A percentile compares a stretch with the other conserved stretches of the same genome.
phyloP scores from a whole-genome alignment of 1,140 invertebrate genomes.

The Drosophila busckii region DNA sequence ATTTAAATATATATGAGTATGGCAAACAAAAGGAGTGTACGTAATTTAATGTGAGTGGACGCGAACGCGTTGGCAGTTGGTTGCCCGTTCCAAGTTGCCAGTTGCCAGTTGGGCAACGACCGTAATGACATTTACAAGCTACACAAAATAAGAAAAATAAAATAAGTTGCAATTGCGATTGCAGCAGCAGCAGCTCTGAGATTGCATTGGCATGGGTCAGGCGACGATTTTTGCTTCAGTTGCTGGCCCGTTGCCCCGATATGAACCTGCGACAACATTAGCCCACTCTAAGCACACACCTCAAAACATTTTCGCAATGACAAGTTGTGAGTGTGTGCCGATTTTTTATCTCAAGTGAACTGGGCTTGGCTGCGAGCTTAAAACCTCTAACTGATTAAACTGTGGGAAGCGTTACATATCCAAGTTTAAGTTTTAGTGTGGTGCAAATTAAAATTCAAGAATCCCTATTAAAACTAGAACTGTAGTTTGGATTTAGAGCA shows the following conservation, averaged over 20 bases:
- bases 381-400: constrained; percentile 6
- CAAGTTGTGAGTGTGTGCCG: constrained; percentile 42
- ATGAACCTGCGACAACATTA: neutral
- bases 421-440: no score
- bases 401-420: no score
- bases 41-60: constrained; percentile 65
- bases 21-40: constrained; percentile 68
- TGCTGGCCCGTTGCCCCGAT: neutral
- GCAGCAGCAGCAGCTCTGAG: constrained; percentile 26
- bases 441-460: no score
- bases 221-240: constrained; percentile 9
- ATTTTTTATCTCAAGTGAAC: constrained; percentile 22
- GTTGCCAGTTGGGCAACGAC: constrained; percentile 21
- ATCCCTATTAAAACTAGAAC: no score
- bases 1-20: constrained; percentile 59
- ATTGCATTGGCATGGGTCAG: constrained; percentile 34
- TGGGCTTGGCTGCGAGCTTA: constrained; percentile 8
- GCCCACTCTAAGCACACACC: constrained; percentile 44
- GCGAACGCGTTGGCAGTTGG: constrained; percentile 14
- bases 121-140: constrained; percentile 37
- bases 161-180: constrained; percentile 17
- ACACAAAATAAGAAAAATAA: no score
- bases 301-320: constrained; percentile 56
- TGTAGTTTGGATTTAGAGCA: no score
- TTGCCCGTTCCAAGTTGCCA: no score